Conservation (phyloP, 2,797 vertebrate genomes). For the Sebastes trivittatus region DNA sequence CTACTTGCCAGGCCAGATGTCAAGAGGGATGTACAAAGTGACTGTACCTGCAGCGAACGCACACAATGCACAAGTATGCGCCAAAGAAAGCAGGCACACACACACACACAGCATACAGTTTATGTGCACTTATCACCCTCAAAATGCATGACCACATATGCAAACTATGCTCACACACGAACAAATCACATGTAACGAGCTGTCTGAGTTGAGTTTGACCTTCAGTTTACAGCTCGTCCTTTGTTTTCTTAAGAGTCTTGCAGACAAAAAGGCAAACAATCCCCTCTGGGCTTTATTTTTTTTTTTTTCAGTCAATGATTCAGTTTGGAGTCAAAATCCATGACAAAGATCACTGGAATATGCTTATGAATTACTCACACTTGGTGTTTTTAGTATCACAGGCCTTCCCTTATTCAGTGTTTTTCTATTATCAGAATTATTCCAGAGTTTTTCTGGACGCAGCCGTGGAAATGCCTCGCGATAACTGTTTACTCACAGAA, state of each 20-base stretch:
- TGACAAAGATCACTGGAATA: constrained; percentile 28
- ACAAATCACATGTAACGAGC: constrained; percentile 10
- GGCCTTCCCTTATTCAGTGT: not conserved
- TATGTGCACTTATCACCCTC: not conserved
- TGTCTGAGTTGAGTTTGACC: constrained; percentile 7
- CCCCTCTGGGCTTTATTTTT: constrained; percentile 8
- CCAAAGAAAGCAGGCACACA: not conserved
- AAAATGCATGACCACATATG: constrained; percentile 10
- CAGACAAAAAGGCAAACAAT: constrained; percentile 27
- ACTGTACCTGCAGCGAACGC: constrained; percentile 13
- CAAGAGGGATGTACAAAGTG: constrained; percentile 8
- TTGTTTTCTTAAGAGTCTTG: constrained; percentile 27
- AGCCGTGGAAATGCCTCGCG: constrained; percentile 48
- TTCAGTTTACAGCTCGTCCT: constrained; percentile 26
- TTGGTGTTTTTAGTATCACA: constrained; percentile 10
- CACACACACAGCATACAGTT: not conserved
- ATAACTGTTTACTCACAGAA: constrained; percentile 66
- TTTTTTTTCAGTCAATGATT: constrained; percentile 5
- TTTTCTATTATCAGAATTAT: constrained; percentile 40
- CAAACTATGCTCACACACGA: not conserved
- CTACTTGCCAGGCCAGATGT: constrained; percentile 35
- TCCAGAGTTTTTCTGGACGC: constrained; percentile 27
- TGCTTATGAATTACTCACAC: constrained; percentile 29
- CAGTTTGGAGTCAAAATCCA: constrained; percentile 29
- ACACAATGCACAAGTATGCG: constrained; percentile 19